Base-by-base conservation (phyloP, 2,113 vertebrate genomes). In the Daubentonia madagascariensis region DNA sequence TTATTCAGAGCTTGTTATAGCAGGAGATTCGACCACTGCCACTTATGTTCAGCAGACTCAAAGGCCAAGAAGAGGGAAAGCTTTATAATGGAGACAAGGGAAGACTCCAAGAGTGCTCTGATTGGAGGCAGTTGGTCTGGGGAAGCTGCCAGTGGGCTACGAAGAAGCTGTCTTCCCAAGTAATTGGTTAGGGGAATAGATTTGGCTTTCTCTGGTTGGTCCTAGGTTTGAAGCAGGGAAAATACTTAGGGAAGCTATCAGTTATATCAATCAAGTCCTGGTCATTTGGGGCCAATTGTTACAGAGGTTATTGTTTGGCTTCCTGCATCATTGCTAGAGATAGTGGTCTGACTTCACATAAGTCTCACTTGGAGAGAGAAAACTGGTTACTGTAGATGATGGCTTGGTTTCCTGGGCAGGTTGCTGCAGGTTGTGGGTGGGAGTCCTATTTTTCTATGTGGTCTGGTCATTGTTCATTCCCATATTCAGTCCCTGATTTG, bases 121-220 rank as follows among this genome's bases (percentile, higher is more conserved):
- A n/a, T 3, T 17, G 28, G 54, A n/a, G 68, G 37, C 59, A 37
- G 25, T 9, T 30, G n/a, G 50, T 22, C 5, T 50, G 8, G 6
- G 2, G 3, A 59, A 65, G 10, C 1, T 65, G 13, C 17, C 30
- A 23, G 28, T 5, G 9, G 8, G 23, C 25, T 65, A 3, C 50
- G 9, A 14, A 45, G 20, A 43, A 18, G 4, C 16, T 25, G 57
- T 3, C 2, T 0, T 40, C 43, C 50, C 14, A 0, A 1, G 3
- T 28, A 13, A 6, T 12, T 45, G n/a, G 43, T 63, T 65, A 35
- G 8, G 57, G 40, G 22, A 2, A 4, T 2, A 0, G 7, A 6
- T 76, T 48, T 40, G 6, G 1, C 17, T 76, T 28, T 13, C 11
- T 59, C 54, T 35, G 17, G 8, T 73, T 54, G 25, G 17, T 54